Evolutionary conservation across 2,113 vertebrate genomes (phyloP).

Genomic region (Bubalus kerabau): DNA sequence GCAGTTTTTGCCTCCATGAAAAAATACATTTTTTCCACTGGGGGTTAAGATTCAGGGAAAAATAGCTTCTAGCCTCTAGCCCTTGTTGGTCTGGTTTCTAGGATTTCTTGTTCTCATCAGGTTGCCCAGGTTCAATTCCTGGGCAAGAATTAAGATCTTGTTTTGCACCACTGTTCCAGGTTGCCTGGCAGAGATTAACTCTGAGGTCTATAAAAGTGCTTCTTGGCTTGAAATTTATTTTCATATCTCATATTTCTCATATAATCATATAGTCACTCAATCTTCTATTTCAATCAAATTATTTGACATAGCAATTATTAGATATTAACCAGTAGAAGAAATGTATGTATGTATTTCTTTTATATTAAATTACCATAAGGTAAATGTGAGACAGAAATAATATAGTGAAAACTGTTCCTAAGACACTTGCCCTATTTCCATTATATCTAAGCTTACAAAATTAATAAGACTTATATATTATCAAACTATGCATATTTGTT

Average conservation of each 20-base stretch:
- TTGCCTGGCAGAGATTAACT: neutral
- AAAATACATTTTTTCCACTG: neutral
- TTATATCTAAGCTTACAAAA: neutral
- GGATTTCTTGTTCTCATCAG: neutral
- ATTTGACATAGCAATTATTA: neutral
- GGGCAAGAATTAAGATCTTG: neutral
- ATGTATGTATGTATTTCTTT: neutral
- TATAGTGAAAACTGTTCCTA: neutral
- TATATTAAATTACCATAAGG: neutral
- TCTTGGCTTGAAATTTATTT: neutral
- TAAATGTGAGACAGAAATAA: neutral
- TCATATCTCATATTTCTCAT: neutral
- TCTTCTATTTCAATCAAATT: neutral
- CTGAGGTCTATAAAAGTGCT: neutral
- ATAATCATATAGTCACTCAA: neutral
- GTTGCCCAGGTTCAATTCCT: neutral
- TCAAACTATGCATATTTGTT: neutral
- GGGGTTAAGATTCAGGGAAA: neutral
- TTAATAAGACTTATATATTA: neutral
- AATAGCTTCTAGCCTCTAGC: neutral
- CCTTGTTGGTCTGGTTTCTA: neutral
- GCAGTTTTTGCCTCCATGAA: neutral
- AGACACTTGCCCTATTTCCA: neutral
- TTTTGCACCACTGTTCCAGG: neutral
- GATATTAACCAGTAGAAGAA: neutral